Evolutionary conservation across 2,797 vertebrate genomes (phyloP).

Genomic region (Urocyon cinereoargenteus): DNA sequence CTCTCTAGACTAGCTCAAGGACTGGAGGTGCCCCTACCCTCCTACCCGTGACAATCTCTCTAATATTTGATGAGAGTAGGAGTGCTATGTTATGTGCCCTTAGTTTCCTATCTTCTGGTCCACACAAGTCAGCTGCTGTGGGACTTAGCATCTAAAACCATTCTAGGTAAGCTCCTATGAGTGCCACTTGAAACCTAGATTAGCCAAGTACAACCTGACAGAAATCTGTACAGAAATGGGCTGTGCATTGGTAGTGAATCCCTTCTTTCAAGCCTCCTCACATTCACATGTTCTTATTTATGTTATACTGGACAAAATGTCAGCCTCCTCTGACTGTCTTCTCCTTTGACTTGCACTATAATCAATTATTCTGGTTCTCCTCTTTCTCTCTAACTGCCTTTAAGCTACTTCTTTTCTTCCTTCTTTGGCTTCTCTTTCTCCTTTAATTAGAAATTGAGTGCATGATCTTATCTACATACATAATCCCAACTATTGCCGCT

Average conservation of each 20-base stretch:
- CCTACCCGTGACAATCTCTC: background rate
- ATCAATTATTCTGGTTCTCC: background rate
- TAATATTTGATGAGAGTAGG: background rate
- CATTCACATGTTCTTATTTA: background rate
- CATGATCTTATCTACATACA: background rate
- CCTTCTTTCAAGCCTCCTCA: background rate
- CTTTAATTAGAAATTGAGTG: background rate
- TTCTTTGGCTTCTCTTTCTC: background rate
- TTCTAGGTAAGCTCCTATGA: background rate
- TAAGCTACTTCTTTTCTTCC: conserved; percentile 21
- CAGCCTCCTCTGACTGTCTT: background rate
- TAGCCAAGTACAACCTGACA: background rate
- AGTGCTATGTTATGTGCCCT: background rate
- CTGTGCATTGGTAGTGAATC: background rate
- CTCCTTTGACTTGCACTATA: background rate
- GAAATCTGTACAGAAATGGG: background rate
- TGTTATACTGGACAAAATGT: background rate
- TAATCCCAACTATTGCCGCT: background rate
- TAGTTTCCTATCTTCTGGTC: background rate
- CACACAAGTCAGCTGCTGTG: background rate
- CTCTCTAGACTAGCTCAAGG: background rate
- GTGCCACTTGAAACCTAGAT: background rate
- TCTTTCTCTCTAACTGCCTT: background rate
- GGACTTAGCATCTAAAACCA: background rate
- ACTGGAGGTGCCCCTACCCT: background rate